Evolutionary conservation across 2,888 invertebrate genomes (phyloP).

Genomic region (Thera obeliscata): DNA sequence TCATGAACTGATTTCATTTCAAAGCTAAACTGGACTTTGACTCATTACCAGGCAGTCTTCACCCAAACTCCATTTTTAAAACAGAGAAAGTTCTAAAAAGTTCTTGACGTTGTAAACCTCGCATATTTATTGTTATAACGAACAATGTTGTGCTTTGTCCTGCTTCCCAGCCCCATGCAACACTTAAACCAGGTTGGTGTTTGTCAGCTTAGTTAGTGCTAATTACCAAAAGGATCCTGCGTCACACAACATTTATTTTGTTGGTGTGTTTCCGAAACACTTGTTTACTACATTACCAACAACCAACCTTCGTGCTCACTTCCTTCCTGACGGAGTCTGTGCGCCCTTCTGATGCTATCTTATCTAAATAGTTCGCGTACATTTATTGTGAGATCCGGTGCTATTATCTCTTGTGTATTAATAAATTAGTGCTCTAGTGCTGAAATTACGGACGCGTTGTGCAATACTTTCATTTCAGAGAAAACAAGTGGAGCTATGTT

Average conservation of each 20-base stretch:
- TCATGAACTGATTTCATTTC: too few relatives aligned
- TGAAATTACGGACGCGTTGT: background rate
- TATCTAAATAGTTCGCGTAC: conserved; percentile 19
- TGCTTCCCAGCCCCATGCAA: background rate
- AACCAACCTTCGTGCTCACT: conserved; percentile 25
- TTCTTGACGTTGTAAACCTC: background rate
- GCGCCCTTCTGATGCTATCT: conserved; percentile 31
- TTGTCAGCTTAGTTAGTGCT: conserved; percentile 4
- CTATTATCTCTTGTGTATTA: conserved; percentile 13
- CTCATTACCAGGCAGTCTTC: too few relatives aligned
- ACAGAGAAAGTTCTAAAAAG: background rate
- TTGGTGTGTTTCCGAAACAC: conserved; percentile 12
- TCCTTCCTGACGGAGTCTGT: conserved; percentile 32
- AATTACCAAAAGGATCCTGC: background rate
- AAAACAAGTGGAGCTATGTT: background rate
- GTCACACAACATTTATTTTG: conserved; percentile 8
- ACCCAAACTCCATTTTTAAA: too few relatives aligned
- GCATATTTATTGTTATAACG: background rate
- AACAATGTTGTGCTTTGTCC: background rate
- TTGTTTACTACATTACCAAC: conserved; percentile 25
- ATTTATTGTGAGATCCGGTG: conserved; percentile 23
- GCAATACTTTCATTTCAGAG: background rate
- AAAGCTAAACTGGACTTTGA: too few relatives aligned
- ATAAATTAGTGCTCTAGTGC: conserved; percentile 7
- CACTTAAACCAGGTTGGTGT: conserved; percentile 5